phyloP scores from a whole-genome alignment of 2,888 invertebrate species.

The Acleris sparsana region DNA sequence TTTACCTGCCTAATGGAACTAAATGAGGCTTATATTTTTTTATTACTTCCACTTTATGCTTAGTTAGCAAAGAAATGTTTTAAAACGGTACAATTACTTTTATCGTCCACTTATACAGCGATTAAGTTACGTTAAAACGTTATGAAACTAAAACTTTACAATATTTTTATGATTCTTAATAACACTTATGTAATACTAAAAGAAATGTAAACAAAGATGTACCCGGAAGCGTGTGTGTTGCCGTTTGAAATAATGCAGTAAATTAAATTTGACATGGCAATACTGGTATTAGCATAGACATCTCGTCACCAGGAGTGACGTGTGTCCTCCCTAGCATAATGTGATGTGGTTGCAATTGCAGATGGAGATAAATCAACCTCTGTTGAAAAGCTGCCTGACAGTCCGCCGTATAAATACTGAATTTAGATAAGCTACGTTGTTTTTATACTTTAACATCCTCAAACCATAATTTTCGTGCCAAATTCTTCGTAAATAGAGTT shows the following conservation, averaged over 20 bases:
- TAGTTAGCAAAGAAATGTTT: too few relatives aligned
- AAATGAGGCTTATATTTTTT: too few relatives aligned
- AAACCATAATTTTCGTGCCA: too few relatives aligned
- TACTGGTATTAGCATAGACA: conserved; percentile 22
- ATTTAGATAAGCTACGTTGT: background rate
- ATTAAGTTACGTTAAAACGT: conserved; percentile 3
- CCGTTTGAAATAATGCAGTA: conserved; percentile 29
- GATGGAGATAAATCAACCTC: conserved; percentile 27
- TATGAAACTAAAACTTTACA: conserved; percentile 6
- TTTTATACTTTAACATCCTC: too few relatives aligned
- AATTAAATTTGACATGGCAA: conserved; percentile 28
- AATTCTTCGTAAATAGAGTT: too few relatives aligned
- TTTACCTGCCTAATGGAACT: too few relatives aligned
- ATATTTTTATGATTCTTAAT: conserved; percentile 12
- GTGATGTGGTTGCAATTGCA: conserved; percentile 18
- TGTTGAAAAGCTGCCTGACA: conserved; percentile 14
- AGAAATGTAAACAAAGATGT: conserved; percentile 10
- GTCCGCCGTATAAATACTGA: conserved; percentile 10
- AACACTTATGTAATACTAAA: conserved; percentile 14
- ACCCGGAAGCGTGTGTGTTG: conserved; percentile 16
- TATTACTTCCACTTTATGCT: too few relatives aligned
- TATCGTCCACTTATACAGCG: too few relatives aligned
- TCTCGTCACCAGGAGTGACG: conserved; percentile 30
- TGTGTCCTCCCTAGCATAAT: conserved; percentile 33
- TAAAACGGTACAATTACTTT: too few relatives aligned